Evolutionary conservation across 1,140 invertebrate species (phyloP).

Genomic region (Trichomalopsis sarcophagae): DNA sequence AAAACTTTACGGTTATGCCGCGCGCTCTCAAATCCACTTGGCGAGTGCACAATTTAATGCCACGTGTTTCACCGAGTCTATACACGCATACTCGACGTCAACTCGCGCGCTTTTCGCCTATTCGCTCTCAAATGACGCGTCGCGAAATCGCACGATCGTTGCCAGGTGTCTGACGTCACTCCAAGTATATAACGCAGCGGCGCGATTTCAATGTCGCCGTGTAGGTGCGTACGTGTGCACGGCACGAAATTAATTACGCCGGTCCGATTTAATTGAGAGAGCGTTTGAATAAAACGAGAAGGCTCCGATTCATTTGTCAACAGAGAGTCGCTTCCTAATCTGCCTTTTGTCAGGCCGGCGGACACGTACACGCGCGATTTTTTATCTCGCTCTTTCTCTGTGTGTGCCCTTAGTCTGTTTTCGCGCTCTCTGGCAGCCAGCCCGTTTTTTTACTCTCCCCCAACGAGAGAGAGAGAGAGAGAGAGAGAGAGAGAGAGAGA

Average conservation of each 20-base stretch:
- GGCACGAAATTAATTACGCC: background rate
- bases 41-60: background rate
- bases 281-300: background rate
- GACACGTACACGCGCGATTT: background rate
- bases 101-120: background rate
- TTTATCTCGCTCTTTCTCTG: slow-evolving; percentile 12
- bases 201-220: background rate
- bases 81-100: background rate
- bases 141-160: background rate
- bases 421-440: slow-evolving; percentile 13
- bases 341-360: slow-evolving; percentile 12
- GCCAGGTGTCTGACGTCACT: background rate
- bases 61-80: background rate
- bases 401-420: background rate
- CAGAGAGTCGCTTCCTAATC: slow-evolving; percentile 41
- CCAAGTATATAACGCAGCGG: background rate
- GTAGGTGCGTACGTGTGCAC: background rate
- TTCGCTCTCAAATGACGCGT: too few relatives aligned
- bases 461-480: background rate
- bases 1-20: too few relatives aligned
- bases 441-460: background rate
- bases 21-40: too few relatives aligned
- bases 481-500: background rate
- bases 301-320: slow-evolving; percentile 39
- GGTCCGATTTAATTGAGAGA: slow-evolving; percentile 16